Evolutionary conservation across 2,113 vertebrate species (phyloP), one percentile per base, ranked within the genome.

Genomic region (Pelecanoides urinatrix): DNA sequence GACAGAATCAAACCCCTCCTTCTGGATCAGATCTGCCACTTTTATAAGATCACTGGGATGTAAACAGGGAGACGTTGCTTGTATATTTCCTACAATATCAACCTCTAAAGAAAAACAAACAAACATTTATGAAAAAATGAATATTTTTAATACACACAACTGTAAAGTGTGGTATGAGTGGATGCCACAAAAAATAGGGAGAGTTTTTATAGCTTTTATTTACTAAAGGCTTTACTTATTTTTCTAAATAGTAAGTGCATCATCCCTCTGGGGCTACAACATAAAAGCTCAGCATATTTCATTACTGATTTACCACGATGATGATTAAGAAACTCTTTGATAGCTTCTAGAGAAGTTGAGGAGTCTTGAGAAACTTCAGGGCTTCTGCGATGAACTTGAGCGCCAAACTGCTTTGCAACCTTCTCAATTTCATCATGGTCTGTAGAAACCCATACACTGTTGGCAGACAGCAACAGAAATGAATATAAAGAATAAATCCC

Each of bases 51-150:
- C 99, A 7, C 85, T 62, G 20, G 99, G 99, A 61, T 99, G 99
- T 67, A 99, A 98, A 96, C 99, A 99, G 0, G 99, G 99, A 40
- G 99, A 99, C 0, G 99, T 99, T 38, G 99, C 99, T 97, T 99
- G 99, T 91, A 99, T 99, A 96, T 99, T 98, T 91, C 99, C 99
- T 36, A 99, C 88, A 81, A 99, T 96, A 34, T 98, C 98, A 91
- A 99, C 98, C 61, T 98, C 99, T 99, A 96, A 32, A 67, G 40
- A 88, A 95, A 88, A 92, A 11, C 81, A 94, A 96, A 92, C 7
- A 96, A 81, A 47, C 34, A 74, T 62, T 88, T 52, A 67, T 50
- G 27, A 94, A 94, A 82, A 5, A 62, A 21, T 40, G 10, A 32
- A 29, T 5, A 2, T 42, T 76, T 73, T 65, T 36, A 87, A 79